Percentiles rank a stretch among this genome's conserved stretches.
phyloP scores from a whole-genome alignment of 2,888 invertebrate species.

The Synanthedon andrenaeformis region DNA sequence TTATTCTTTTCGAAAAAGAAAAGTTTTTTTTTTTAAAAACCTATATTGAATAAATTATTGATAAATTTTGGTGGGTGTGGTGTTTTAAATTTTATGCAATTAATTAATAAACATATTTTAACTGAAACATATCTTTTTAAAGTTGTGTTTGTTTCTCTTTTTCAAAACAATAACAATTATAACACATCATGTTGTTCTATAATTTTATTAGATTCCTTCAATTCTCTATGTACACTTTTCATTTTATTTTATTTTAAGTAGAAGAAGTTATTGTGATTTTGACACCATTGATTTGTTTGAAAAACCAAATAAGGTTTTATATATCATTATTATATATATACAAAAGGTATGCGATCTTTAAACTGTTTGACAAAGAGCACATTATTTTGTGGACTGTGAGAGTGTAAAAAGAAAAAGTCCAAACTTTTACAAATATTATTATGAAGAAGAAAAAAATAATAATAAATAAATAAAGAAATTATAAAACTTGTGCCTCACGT shows the following conservation, averaged over 20 bases:
- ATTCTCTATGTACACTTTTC: background rate
- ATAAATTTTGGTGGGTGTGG: background rate
- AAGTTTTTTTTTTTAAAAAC: conserved; percentile 35
- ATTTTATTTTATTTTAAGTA: conserved; percentile 7
- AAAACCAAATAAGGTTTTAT: conserved; percentile 43
- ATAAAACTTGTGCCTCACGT: conserved; percentile 48
- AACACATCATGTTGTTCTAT: no score
- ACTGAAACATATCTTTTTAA: no score
- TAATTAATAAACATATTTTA: no score
- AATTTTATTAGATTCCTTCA: no score
- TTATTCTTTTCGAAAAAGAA: conserved; percentile 69
- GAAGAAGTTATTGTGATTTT: conserved; percentile 47
- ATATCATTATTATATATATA: conserved; percentile 10
- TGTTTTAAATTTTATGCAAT: no score
- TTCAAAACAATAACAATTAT: no score
- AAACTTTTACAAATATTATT: background rate
- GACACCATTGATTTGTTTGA: conserved; percentile 55
- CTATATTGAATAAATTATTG: conserved; percentile 33
- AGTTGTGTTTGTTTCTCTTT: no score
- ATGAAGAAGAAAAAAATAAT: no score
- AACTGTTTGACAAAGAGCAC: no score
- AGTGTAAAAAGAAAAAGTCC: background rate
- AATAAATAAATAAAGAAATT: background rate
- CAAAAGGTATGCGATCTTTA: no score
- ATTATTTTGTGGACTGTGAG: background rate